Evolutionary conservation across 2,888 invertebrate genomes (phyloP), one percentile per base, ranked within the genome.

Genomic region (Diloba caeruleocephala): DNA sequence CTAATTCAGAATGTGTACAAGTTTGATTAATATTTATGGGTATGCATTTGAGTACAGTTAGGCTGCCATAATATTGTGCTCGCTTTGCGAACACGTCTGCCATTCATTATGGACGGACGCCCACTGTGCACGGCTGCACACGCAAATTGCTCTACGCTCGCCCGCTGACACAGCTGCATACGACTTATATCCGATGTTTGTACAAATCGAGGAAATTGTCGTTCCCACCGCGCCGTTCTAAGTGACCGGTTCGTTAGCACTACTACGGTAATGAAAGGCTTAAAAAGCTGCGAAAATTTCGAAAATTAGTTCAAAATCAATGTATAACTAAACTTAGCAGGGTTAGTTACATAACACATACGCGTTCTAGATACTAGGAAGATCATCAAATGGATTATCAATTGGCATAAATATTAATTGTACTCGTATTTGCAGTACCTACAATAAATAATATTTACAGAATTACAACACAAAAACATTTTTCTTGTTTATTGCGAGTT

Each of bases 61-160:
- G 71, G 65, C 71, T 71, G 71, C 61, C 72, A 79, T 77, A 78
- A 76, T 78, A 76, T 79, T 81, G 80, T 78, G 81, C 79, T 77
- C 75, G 78, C 84, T 84, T 74, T 82, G 78, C 74, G 76, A 81
- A 81, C 81, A 81, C 81, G 85, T 82, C 78, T 72, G 74, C 82
- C 78, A 85, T 88, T 87, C 85, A 89, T 88, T 87, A 87, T 81
- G 76, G 77, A 69, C 75, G 88, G 83, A 84, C 90, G 85, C 88
- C 89, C 82, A 89, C 88, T 87, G 89, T 85, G 90, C 88, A 83
- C 87, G 76, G 85, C 77, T 88, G 88, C 89, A 87, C 88, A 88
- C 86, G 87, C 89, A 89, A 91, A 89, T 90, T 89, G 87, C 84
- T 81, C 80, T 61, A 76, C 75, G 81, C 81, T 82, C 81, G 75